Conservation (phyloP, 2,797 vertebrate genomes). For the Salmo trutta region DNA sequence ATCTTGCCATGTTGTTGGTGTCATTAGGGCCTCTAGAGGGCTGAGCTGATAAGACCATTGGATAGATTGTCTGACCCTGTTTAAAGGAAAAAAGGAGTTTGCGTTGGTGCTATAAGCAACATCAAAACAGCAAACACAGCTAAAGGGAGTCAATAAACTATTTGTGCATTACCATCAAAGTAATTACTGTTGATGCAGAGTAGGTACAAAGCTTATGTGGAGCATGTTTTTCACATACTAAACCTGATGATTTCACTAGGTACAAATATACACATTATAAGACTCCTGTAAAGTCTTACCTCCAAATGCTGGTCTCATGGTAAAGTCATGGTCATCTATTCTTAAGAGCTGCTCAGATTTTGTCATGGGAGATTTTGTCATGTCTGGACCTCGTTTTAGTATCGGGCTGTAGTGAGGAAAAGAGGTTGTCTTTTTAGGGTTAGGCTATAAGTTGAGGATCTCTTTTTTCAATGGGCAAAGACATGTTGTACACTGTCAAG, state of each 20-base stretch:
- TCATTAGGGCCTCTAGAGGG: slow-evolving; percentile 42
- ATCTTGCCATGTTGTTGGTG: slow-evolving; percentile 31
- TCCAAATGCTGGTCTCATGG: slow-evolving; percentile 98
- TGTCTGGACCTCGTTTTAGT: slow-evolving; percentile 91
- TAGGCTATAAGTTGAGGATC: neutral
- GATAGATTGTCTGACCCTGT: neutral
- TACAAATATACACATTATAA: neutral
- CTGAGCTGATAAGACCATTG: slow-evolving; percentile 42
- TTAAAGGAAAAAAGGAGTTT: neutral
- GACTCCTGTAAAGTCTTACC: slow-evolving; percentile 71
- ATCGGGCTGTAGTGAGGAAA: slow-evolving; percentile 77
- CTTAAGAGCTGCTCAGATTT: slow-evolving; percentile 96
- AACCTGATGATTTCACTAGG: neutral
- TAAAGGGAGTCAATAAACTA: neutral
- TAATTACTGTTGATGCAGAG: neutral
- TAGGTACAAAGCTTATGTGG: neutral
- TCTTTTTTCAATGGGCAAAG: neutral
- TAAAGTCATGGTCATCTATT: slow-evolving; percentile 97
- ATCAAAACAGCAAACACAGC: neutral
- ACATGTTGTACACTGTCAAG: neutral
- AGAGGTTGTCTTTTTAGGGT: neutral
- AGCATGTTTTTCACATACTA: neutral
- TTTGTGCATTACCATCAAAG: neutral
- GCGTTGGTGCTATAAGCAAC: neutral
- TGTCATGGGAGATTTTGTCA: slow-evolving; percentile 91